phyloP scores from a whole-genome alignment of 2,113 vertebrate genomes.

The Pseudopipra pipra region DNA sequence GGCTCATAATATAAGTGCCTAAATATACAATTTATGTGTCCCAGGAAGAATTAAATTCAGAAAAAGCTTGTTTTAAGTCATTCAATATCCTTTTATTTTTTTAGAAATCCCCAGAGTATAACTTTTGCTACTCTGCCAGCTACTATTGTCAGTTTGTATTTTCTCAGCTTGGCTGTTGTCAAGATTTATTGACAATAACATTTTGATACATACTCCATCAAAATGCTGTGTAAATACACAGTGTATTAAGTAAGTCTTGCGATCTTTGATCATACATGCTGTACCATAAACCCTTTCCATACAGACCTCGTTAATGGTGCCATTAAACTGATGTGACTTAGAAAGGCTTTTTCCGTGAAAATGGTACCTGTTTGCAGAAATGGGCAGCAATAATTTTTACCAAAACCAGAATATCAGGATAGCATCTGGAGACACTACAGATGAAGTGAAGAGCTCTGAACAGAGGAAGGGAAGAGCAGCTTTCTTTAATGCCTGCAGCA shows the following conservation, averaged over 20 bases:
- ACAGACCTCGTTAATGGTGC: background rate
- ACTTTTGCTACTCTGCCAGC: background rate
- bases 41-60: background rate
- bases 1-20: background rate
- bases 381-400: background rate
- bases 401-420: background rate
- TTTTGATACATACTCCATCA: background rate
- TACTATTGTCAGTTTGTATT: background rate
- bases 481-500: conserved; percentile 24
- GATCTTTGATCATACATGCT: background rate
- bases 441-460: background rate
- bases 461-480: background rate
- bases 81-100: background rate
- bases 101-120: background rate
- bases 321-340: background rate
- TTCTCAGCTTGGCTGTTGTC: background rate
- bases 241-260: background rate
- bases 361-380: background rate
- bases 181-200: conserved; percentile 9
- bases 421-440: background rate
- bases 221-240: background rate
- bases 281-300: background rate
- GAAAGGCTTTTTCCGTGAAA: background rate
- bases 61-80: background rate
- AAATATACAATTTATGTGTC: background rate